Base-by-base conservation (phyloP, 2,113 vertebrate genomes). In the Barbus barbus region DNA sequence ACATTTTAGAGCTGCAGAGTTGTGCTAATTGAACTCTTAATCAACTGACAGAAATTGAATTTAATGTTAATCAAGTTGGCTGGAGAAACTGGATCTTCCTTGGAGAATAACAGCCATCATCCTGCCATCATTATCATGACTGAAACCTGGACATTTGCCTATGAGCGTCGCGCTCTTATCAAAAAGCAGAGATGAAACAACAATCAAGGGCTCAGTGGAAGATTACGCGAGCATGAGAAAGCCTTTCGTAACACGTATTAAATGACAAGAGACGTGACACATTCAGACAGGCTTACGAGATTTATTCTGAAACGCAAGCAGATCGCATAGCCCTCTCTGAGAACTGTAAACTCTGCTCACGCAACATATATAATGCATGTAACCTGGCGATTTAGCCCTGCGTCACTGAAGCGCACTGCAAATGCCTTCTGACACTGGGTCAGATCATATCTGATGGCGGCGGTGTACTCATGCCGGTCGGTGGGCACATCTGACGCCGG, bases 281-380 rank as follows among this genome's bases (percentile, higher is more conserved):
- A 89, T 91, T 92, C 89, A 86, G 88, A 89, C 91, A 92, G 87
- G 90, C 87, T 87, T 3, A 86, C 48, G 88, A 93, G 93, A 93
- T 95, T 94, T 93, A 94, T 93, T 91, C 89, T 74, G 87, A 91
- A 91, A 92, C 91, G 84, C 87, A 85, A 87, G 83, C 88, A 65
- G 92, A 93, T 94, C 93, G 85, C 85, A 92, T 94, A 88, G 90
- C 94, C 80, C 83, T 88, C 88, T 90, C 87, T 69, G 87, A 90
- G 89, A 92, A 93, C 88, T 86, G 88, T 94, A 94, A 94, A 94
- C 91, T 87, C 87, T 91, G 88, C 87, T 91, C 91, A 92, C 90
- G 91, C 89, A 86, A 90, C 89, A 85, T 91, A 91, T 81, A 83
- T 84, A 84, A 75, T 74, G 81, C 60, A 82, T 61, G 31, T 82